Evolutionary conservation across 2,888 invertebrate genomes (phyloP).

Genomic region (Plemyria rubiginata): DNA sequence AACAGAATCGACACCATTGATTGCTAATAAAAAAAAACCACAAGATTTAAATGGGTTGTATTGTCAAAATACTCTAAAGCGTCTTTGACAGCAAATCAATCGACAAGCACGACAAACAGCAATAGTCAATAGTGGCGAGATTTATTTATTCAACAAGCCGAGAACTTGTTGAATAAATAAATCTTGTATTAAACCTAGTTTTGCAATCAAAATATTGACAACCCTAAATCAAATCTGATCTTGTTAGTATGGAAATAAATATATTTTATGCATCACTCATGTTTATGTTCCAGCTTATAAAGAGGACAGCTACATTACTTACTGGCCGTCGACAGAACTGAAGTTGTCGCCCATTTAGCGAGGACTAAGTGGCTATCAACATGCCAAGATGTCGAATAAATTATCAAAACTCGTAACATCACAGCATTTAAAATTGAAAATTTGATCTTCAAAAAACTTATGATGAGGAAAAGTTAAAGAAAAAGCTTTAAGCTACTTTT

Average conservation of each 20-base stretch:
- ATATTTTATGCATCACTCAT: neutral
- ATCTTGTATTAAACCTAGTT: too few relatives aligned
- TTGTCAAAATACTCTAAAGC: too few relatives aligned
- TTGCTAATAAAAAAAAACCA: too few relatives aligned
- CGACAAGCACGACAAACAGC: too few relatives aligned
- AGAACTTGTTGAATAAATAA: too few relatives aligned
- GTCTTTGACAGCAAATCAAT: too few relatives aligned
- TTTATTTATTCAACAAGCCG: too few relatives aligned
- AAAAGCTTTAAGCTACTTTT: too few relatives aligned
- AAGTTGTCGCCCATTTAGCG: conserved; percentile 2
- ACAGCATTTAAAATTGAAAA: neutral
- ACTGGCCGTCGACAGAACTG: neutral
- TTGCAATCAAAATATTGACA: neutral
- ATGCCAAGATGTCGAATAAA: conserved; percentile 4
- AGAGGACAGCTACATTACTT: conserved; percentile 6
- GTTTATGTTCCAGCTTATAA: neutral
- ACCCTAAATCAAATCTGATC: neutral
- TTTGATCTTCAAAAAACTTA: neutral
- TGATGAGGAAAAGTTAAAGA: too few relatives aligned
- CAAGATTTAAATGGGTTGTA: too few relatives aligned
- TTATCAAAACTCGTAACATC: neutral
- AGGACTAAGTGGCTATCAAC: conserved; percentile 4
- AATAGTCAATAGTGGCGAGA: too few relatives aligned
- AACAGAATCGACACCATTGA: too few relatives aligned
- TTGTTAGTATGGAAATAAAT: neutral